Conservation (phyloP, 2,888 invertebrate species). For the Acanthoscelides obtectus region DNA sequence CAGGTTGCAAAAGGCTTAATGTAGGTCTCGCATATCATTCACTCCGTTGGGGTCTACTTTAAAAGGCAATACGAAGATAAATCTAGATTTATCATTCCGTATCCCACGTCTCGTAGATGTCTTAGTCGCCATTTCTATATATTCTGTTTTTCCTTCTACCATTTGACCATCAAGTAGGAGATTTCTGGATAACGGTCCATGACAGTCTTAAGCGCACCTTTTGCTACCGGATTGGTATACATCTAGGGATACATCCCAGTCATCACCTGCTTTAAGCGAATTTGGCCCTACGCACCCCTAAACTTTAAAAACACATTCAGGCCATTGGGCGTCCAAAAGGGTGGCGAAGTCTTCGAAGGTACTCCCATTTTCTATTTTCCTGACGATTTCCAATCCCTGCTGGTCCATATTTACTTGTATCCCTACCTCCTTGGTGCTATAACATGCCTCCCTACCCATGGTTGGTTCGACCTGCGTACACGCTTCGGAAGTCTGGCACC, state of each 20-base stretch:
- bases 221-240: neutral
- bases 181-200: neutral
- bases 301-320: neutral
- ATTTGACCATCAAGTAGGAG: neutral
- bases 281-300: neutral
- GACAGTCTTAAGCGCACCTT: neutral
- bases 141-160: neutral
- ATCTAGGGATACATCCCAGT: neutral
- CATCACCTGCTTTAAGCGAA: neutral
- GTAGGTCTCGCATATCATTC: neutral
- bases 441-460: neutral
- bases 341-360: neutral
- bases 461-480: neutral
- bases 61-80: neutral
- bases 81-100: slow-evolving; percentile 4
- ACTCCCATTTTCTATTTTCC: neutral
- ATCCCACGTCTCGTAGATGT: slow-evolving; percentile 1
- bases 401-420: neutral
- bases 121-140: neutral
- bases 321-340: neutral
- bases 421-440: neutral
- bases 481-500: neutral
- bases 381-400: too few species aligned
- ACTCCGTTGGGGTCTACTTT: neutral
- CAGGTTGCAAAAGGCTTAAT: neutral